Evolutionary conservation across 2,113 vertebrate species (phyloP).

Genomic region (Erythrocercus mccallii): DNA sequence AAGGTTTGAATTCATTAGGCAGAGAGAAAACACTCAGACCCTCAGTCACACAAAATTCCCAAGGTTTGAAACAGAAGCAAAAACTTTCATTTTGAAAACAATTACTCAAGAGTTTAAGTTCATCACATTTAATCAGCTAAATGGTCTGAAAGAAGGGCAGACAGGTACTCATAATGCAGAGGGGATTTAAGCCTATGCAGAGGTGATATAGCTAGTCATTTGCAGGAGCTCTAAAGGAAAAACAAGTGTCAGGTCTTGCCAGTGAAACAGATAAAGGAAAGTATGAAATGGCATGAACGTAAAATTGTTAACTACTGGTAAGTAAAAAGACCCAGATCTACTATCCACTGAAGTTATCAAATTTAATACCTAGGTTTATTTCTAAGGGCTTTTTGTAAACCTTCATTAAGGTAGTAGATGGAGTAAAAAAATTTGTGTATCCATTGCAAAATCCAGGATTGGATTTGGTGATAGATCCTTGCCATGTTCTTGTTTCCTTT

Average conservation of each 20-base stretch:
- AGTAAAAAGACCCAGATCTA: not conserved
- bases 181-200: not conserved
- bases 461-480: not conserved
- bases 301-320: not conserved
- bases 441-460: not conserved
- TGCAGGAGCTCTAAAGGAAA: not conserved
- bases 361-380: not conserved
- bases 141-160: not conserved
- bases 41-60: not conserved
- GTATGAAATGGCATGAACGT: not conserved
- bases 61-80: not conserved
- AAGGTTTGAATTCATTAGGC: not conserved
- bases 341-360: not conserved
- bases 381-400: not conserved
- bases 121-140: not conserved
- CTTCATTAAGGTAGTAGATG: not conserved
- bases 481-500: not conserved
- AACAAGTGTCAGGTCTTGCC: not conserved
- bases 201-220: not conserved
- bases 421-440: rapidly evolving
- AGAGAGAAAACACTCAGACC: not conserved
- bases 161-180: not conserved
- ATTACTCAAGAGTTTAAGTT: not conserved
- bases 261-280: not conserved
- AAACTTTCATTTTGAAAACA: not conserved